Percentiles rank a stretch among this genome's conserved stretches.
phyloP scores from a whole-genome alignment of 2,888 invertebrate species.

The Desoria tigrina region DNA sequence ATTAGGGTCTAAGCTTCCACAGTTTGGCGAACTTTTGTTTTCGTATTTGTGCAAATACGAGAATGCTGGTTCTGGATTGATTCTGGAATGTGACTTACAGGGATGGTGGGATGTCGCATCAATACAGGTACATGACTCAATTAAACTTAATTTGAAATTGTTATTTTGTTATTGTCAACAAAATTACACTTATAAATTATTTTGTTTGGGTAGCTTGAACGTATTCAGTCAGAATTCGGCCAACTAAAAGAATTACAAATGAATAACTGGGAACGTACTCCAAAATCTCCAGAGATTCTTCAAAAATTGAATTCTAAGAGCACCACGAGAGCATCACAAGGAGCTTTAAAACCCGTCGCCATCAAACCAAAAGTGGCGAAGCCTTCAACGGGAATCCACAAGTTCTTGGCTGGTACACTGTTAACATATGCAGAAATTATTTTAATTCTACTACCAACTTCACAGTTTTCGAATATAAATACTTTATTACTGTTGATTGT shows the following conservation, averaged over 20 bases:
- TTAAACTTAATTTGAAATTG: background rate
- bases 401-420: conserved; percentile 32
- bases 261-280: conserved; percentile 28
- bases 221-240: conserved; percentile 29
- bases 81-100: conserved; percentile 48
- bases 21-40: conserved; percentile 47
- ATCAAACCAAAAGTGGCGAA: conserved; percentile 3
- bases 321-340: too few relatives aligned
- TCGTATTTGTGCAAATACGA: conserved; percentile 41
- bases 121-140: conserved; percentile 38
- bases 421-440: background rate
- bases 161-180: background rate
- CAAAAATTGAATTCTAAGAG: too few relatives aligned
- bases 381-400: conserved; percentile 25
- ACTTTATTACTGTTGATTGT: too few relatives aligned
- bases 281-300: too few relatives aligned
- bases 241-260: conserved; percentile 20
- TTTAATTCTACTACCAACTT: background rate
- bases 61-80: conserved; percentile 22
- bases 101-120: conserved; percentile 53
- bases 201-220: conserved; percentile 37
- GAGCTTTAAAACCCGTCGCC: background rate
- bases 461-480: too few relatives aligned
- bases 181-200: background rate
- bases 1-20: conserved; percentile 48